Evolutionary conservation across 1,140 invertebrate genomes (phyloP), one percentile per base, ranked within the genome.

Genomic region (Drosophila varians): DNA sequence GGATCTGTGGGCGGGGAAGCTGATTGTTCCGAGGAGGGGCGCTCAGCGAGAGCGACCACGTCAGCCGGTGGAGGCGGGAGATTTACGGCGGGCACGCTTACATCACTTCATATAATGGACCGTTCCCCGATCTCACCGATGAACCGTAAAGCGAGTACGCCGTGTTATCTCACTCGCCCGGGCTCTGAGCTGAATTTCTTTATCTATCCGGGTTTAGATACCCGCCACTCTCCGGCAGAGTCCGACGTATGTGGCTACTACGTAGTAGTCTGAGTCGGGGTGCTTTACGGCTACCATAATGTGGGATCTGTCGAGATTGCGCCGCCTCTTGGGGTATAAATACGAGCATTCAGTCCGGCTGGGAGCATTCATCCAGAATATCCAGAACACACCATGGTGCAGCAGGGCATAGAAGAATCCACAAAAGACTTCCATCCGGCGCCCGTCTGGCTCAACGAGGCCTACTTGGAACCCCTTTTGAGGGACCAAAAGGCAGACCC

Each of bases 401-500:
- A 58, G 31, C 70, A 56, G 46, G 42, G n/a, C 4, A 77, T 74
- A 34, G 47, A 42, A 26, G 54, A 14, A 12, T n/a, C 45, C 1
- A 19, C 38, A 2, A 68, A 48, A 4, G 51, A 74, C 45, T 86
- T 58, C 14, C 80, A 90, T 58, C 48, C 76, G 9, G 78, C 78
- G 0, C 86, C 89, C 3, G 43, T 57, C 3, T 90, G 90, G 89
- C 55, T 91, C 2, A 72, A 86, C 16, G 72, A 69, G 7, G 28
- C 75, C 18, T 91, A 90, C 21, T 28, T 91, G 12, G 74, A 90
- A 7, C 14, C 64, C 1, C 48, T 90, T n/a, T 45, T 91, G 4
- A 52, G 52, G 8, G 45, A 52, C 1, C 42, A 65, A 4, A 88
- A 83, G 21, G 47, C 90, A 47, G 87, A 90, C 49, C 42, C 53